Evolutionary conservation across 1,140 invertebrate species (phyloP).

Genomic region (Bombus confusus): DNA sequence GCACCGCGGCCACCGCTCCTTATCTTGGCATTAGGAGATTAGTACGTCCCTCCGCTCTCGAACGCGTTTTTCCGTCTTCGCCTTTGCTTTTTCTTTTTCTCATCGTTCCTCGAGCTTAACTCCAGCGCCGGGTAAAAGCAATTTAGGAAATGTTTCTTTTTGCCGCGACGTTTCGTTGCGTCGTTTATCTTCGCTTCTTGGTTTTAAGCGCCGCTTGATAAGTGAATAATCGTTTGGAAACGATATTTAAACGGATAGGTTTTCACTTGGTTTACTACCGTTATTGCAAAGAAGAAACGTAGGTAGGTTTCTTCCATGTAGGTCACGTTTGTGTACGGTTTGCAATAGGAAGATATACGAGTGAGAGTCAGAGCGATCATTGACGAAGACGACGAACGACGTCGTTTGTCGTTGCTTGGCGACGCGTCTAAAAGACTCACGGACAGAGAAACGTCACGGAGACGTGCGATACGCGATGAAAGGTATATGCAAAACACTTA

Average conservation of each 20-base stretch:
- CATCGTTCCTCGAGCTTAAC: slow-evolving; percentile 13
- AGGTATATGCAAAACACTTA: slow-evolving; percentile 85
- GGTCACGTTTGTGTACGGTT: too few relatives aligned
- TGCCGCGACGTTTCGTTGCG: slow-evolving; percentile 15
- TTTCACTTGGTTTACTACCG: not conserved
- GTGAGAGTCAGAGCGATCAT: not conserved
- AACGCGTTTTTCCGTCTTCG: slow-evolving; percentile 42
- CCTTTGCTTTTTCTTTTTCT: slow-evolving; percentile 1
- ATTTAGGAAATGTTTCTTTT: slow-evolving; percentile 50
- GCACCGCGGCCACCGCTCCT: slow-evolving; percentile 62
- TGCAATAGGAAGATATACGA: too few relatives aligned
- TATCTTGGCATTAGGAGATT: slow-evolving; percentile 81
- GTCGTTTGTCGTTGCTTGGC: too few relatives aligned
- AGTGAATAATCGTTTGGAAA: slow-evolving; percentile 12
- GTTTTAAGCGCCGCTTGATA: slow-evolving; percentile 27
- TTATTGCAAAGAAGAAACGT: too few relatives aligned
- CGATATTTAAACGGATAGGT: not conserved
- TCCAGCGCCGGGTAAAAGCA: slow-evolving; percentile 25
- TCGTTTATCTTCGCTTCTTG: slow-evolving; percentile 37
- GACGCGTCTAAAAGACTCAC: not conserved
- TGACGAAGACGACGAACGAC: not conserved
- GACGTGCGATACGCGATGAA: slow-evolving; percentile 18
- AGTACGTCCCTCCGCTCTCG: slow-evolving; percentile 39
- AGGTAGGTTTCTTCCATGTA: too few relatives aligned
- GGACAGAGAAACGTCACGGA: slow-evolving; percentile 11